Evolutionary conservation across 2,797 vertebrate genomes (phyloP).

Genomic region (Enteromius viviparus): DNA sequence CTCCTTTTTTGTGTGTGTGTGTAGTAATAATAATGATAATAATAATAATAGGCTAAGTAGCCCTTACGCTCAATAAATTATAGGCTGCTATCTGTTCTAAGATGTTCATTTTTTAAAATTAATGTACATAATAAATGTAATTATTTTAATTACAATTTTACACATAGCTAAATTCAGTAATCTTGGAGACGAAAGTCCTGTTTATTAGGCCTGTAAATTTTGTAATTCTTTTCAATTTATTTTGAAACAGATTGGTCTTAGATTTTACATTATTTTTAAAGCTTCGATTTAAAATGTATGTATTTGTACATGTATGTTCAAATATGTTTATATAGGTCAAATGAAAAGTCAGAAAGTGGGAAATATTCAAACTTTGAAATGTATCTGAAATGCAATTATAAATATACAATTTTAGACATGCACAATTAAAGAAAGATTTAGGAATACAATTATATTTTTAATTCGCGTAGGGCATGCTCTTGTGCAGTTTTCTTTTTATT

Average conservation of each 20-base stretch:
- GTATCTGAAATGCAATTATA: neutral
- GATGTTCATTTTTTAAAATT: neutral
- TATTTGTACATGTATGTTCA: no score
- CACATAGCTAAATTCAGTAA: neutral
- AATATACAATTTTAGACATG: neutral
- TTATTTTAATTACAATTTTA: neutral
- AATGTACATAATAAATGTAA: neutral
- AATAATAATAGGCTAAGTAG: neutral
- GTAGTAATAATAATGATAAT: neutral
- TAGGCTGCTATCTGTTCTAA: neutral
- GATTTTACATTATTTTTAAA: neutral
- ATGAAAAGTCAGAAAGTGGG: neutral
- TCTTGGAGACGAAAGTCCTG: neutral
- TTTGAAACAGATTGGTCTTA: neutral
- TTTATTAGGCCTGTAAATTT: neutral
- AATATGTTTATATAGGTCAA: neutral
- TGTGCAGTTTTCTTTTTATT: neutral
- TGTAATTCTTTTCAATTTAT: neutral
- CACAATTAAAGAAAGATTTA: neutral
- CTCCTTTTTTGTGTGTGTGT: neutral
- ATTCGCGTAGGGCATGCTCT: neutral
- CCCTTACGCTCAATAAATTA: neutral
- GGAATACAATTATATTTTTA: neutral
- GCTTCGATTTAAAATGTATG: no score
- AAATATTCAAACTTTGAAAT: neutral